A percentile compares a stretch with the other conserved stretches of the same genome.
Conservation (phyloP, 2,888 invertebrate genomes). For the Gibbula magus region DNA sequence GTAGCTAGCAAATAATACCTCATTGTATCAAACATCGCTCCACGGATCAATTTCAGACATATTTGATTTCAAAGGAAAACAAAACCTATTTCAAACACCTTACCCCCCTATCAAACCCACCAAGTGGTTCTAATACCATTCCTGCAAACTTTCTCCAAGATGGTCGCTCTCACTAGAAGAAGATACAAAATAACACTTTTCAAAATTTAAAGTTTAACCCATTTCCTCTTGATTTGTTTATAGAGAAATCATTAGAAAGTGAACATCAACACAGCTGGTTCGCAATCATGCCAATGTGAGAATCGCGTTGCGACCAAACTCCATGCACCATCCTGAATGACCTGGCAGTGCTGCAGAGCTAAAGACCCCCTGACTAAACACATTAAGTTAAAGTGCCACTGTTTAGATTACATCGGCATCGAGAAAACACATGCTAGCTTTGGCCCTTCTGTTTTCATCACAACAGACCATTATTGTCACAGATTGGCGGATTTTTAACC, state of each 20-base stretch:
- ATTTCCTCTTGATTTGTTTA: not conserved
- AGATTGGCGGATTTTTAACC: not conserved
- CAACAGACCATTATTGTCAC: conserved; percentile 3
- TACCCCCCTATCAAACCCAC: too few relatives aligned
- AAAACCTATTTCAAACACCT: not conserved
- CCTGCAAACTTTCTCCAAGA: too few relatives aligned
- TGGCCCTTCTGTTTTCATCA: not conserved
- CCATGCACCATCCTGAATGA: not conserved
- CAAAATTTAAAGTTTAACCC: conserved; percentile 6
- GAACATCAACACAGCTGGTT: not conserved
- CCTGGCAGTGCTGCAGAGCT: not conserved
- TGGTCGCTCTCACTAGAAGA: not conserved
- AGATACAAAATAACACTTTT: conserved; percentile 11
- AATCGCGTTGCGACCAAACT: not conserved
- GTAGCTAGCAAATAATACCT: not conserved
- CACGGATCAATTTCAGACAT: not conserved
- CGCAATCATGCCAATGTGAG: not conserved
- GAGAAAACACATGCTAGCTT: not conserved
- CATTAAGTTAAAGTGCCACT: conserved; percentile 8
- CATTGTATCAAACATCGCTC: not conserved
- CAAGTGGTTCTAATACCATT: too few relatives aligned
- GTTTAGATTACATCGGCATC: not conserved
- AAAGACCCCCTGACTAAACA: not conserved
- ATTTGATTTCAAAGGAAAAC: conserved; percentile 8
- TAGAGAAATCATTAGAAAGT: conserved; percentile 1